These are phyloP conservation scores for Oxyruncus cristatus DNA, from an alignment of 2,113 vertebrate genomes.

Conservation along the genomic window DNA sequence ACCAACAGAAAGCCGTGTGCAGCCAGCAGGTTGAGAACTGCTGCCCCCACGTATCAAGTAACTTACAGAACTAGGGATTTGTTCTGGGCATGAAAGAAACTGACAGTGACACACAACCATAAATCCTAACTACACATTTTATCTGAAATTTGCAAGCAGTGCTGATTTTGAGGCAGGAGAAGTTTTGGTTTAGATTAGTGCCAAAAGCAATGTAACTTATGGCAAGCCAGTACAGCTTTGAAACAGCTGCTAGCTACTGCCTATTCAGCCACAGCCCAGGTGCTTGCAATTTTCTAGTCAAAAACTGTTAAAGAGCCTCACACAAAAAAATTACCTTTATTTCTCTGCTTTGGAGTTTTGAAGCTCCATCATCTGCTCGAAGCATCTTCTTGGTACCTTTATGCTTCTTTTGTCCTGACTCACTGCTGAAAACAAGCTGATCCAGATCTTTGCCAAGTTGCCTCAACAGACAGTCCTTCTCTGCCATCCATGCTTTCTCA, in stretches of 20 bases:
- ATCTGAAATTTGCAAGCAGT: background rate
- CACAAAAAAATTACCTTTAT: constrained; percentile 76
- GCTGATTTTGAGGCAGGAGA: background rate
- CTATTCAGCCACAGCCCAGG: background rate
- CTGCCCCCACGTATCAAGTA: fast-evolving
- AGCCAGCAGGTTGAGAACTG: background rate
- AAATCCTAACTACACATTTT: background rate
- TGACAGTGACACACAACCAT: background rate
- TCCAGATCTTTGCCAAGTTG: constrained; percentile 75
- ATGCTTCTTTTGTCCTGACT: background rate
- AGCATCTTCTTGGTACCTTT: constrained; percentile 1
- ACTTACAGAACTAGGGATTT: background rate
- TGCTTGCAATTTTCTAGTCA: background rate
- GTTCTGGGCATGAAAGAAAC: background rate
- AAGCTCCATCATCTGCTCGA: constrained; percentile 37
- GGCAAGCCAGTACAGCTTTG: background rate
- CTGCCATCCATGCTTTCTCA: constrained; percentile 91
- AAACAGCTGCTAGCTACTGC: background rate
- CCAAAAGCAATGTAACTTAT: background rate
- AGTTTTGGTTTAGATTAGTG: background rate
- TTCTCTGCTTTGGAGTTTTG: constrained; percentile 74
- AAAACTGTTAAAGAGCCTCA: background rate
- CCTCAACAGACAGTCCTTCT: constrained; percentile 86
- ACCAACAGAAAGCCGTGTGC: background rate
- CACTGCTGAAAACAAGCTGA: background rate